These are phyloP conservation scores for Stichodactyla helianthus DNA, from an alignment of 64 coral and sea anemone genomes.

Conservation along the genomic window DNA sequence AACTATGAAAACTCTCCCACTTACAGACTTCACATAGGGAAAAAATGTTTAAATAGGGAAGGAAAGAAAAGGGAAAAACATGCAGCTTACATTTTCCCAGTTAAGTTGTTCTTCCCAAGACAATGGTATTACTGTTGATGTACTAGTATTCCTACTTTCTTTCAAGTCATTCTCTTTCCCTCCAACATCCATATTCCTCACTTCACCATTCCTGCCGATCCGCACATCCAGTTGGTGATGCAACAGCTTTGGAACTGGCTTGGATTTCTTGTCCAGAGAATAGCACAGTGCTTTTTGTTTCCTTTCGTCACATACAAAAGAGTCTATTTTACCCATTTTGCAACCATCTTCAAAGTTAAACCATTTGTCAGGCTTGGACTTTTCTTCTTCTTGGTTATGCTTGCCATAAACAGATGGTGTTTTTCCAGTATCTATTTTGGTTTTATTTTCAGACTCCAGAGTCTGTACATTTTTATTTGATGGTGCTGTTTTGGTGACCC, in stretches of 20 bases:
- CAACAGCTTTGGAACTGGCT: constrained; percentile 51
- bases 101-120: constrained; percentile 87
- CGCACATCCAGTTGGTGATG: constrained; percentile 62
- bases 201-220: constrained; percentile 71
- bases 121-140: constrained; percentile 45
- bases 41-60: no score
- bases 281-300: constrained; percentile 68
- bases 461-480: background rate
- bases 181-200: constrained; percentile 37
- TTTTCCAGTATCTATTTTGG: background rate
- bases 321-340: constrained; percentile 57
- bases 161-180: constrained; percentile 11
- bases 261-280: constrained; percentile 41
- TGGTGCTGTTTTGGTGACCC: background rate
- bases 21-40: no score
- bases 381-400: constrained; percentile 18
- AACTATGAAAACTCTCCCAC: no score
- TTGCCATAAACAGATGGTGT: constrained; percentile 68
- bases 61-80: background rate
- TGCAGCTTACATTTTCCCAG: constrained; percentile 73
- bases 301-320: constrained; percentile 56
- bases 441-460: background rate
- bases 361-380: constrained; percentile 35
- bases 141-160: constrained; percentile 4
- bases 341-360: constrained; percentile 69